Percentiles rank a stretch among this genome's conserved stretches.
These are phyloP conservation scores for Octodonta nipae DNA, from an alignment of 2,888 invertebrate genomes.

Conservation along the genomic window DNA sequence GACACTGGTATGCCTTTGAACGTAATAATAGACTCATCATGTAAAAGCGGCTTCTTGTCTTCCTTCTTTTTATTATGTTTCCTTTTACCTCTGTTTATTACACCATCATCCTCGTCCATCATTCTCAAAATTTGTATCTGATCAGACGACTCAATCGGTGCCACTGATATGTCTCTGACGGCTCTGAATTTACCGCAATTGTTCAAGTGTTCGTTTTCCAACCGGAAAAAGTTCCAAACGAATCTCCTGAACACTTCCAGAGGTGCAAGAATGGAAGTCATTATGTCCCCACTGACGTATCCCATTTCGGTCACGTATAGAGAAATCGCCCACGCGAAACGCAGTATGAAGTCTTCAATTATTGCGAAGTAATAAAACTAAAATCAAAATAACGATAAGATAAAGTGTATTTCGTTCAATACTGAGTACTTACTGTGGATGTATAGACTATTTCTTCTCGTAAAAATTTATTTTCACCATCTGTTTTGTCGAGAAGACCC, in stretches of 20 bases:
- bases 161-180: constrained; percentile 71
- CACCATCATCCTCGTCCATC: constrained; percentile 65
- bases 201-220: constrained; percentile 81
- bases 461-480: constrained; percentile 62
- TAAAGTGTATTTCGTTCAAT: neutral
- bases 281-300: constrained; percentile 49
- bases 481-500: constrained; percentile 63
- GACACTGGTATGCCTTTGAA: constrained; percentile 26
- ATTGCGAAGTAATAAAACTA: constrained; percentile 74
- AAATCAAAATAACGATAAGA: constrained; percentile 15
- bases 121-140: constrained; percentile 55
- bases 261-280: constrained; percentile 51
- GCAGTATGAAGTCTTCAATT: constrained; percentile 61
- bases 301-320: constrained; percentile 54
- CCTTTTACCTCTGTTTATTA: constrained; percentile 38
- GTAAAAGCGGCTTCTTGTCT: constrained; percentile 36
- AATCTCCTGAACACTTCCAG: constrained; percentile 58
- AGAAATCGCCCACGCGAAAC: constrained; percentile 66
- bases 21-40: constrained; percentile 30
- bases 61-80: constrained; percentile 29
- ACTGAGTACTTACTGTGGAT: constrained; percentile 44
- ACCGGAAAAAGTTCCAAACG: constrained; percentile 79
- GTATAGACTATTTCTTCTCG: constrained; percentile 71
- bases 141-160: constrained; percentile 62
- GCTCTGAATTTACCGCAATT: constrained; percentile 83